A percentile compares a stretch with the other conserved stretches of the same genome.
phyloP scores from a whole-genome alignment of 2,797 vertebrate genomes.

The Mormyrops boulengeri region DNA sequence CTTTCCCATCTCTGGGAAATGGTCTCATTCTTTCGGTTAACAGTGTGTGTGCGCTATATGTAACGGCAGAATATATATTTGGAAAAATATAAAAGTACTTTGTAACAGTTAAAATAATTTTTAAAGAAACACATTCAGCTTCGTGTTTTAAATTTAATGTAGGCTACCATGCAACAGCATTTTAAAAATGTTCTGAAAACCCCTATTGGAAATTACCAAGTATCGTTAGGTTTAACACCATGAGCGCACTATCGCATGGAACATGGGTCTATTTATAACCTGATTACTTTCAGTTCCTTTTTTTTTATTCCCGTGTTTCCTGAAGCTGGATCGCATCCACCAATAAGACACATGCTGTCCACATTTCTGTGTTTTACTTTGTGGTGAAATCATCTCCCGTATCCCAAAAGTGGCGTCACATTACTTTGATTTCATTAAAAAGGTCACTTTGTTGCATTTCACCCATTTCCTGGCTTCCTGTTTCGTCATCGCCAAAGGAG shows the following conservation, averaged over 20 bases:
- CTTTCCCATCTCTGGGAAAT: background rate
- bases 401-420: background rate
- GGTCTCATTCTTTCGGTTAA: background rate
- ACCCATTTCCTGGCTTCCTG: constrained; percentile 31
- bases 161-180: background rate
- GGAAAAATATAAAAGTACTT: background rate
- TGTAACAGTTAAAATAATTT: background rate
- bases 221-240: background rate
- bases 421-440: background rate
- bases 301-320: background rate
- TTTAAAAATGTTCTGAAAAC: background rate
- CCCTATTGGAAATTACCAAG: background rate
- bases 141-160: background rate
- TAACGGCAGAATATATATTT: background rate
- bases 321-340: background rate
- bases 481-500: constrained; percentile 20
- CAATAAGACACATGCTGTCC: background rate
- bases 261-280: background rate
- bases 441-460: background rate
- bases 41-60: background rate
- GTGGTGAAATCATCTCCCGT: background rate
- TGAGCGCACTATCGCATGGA: background rate
- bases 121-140: background rate
- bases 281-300: background rate
- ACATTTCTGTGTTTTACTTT: background rate